Conservation (phyloP, 2,888 invertebrate genomes). For the Drosophila aldrichi region DNA sequence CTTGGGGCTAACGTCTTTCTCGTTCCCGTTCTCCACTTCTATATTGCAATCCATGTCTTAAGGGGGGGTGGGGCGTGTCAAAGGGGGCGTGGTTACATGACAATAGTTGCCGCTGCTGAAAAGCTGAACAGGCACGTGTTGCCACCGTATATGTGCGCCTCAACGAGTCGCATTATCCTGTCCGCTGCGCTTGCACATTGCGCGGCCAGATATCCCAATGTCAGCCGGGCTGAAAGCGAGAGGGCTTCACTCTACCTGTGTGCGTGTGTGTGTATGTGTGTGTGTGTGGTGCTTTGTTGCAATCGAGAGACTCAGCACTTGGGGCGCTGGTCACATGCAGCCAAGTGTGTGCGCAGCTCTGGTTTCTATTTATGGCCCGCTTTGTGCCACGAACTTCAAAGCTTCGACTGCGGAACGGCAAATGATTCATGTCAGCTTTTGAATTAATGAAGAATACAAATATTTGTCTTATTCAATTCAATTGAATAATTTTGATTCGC, state of each 20-base stretch:
- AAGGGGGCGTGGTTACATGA: neutral
- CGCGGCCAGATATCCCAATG: conserved; percentile 33
- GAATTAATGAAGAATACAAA: conserved; percentile 10
- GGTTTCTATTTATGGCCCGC: conserved; percentile 45
- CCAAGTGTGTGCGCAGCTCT: conserved; percentile 44
- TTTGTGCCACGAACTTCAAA: conserved; percentile 12
- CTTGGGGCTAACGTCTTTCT: neutral
- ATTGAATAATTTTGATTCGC: neutral
- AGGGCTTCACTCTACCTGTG: too few species aligned
- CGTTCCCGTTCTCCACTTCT: conserved; percentile 1
- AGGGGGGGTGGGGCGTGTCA: neutral
- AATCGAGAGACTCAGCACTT: conserved; percentile 4
- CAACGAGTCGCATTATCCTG: conserved; percentile 38
- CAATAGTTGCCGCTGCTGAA: neutral
- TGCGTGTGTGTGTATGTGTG: too few species aligned
- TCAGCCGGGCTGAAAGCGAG: neutral
- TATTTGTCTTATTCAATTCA: conserved; percentile 21
- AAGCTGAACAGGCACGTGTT: conserved; percentile 58
- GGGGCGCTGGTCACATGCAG: conserved; percentile 48
- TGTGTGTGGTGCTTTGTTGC: neutral
- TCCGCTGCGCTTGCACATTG: conserved; percentile 60
- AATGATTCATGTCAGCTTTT: conserved; percentile 28
- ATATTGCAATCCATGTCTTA: conserved; percentile 18
- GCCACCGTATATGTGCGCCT: conserved; percentile 3
- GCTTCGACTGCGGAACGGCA: conserved; percentile 20